Conservation (phyloP, 2,888 invertebrate species). For the Tipula confusa region DNA sequence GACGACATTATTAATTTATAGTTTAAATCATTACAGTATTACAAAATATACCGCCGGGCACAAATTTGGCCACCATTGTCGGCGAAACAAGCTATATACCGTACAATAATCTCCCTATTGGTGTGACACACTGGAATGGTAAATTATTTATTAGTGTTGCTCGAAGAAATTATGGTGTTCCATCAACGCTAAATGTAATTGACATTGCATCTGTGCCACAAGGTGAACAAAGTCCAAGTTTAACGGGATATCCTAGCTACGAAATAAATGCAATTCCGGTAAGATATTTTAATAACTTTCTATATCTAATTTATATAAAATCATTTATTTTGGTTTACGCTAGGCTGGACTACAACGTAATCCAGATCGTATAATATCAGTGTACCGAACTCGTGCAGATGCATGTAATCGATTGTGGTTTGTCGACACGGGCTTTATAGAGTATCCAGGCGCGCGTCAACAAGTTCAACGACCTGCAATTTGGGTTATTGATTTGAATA, state of each 20-base stretch:
- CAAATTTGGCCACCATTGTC: not conserved
- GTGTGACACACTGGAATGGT: conserved; percentile 32
- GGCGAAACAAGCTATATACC: conserved; percentile 28
- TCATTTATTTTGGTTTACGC: not conserved
- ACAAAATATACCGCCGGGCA: not conserved
- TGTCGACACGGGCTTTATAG: conserved; percentile 69
- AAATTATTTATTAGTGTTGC: conserved; percentile 62
- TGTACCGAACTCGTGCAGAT: conserved; percentile 68
- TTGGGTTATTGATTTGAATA: conserved; percentile 61
- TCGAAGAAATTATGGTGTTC: conserved; percentile 55
- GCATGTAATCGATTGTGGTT: conserved; percentile 72
- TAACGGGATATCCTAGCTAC: conserved; percentile 45
- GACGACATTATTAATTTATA: not conserved
- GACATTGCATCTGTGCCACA: conserved; percentile 36
- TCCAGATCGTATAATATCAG: conserved; percentile 55
- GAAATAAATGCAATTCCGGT: conserved; percentile 43
- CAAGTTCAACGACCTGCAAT: conserved; percentile 57
- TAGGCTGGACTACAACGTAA: conserved; percentile 37
- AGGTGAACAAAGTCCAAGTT: conserved; percentile 41
- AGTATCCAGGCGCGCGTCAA: conserved; percentile 51
- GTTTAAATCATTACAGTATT: not conserved
- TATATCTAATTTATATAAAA: not conserved
- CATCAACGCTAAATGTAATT: conserved; percentile 55
- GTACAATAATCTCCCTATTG: conserved; percentile 34
- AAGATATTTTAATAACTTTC: no score